phyloP scores from a whole-genome alignment of 2,888 invertebrate species.

The Melipona beecheii region DNA sequence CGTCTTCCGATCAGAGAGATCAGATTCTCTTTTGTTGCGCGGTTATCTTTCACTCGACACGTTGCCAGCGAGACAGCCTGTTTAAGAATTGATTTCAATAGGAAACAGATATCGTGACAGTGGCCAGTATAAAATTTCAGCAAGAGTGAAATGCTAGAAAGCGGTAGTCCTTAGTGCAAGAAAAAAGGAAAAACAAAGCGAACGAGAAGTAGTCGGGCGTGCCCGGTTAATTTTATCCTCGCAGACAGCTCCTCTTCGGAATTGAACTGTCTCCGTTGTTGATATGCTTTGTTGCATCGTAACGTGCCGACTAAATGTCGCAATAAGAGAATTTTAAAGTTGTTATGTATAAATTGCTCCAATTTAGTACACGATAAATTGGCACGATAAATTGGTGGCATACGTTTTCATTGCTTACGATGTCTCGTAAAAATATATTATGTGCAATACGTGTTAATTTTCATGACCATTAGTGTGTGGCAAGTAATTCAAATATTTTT shows the following conservation, averaged over 20 bases:
- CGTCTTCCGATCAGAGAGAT: neutral
- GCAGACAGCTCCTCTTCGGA: neutral
- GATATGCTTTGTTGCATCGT: too few relatives aligned
- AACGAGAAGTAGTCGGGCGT: too few relatives aligned
- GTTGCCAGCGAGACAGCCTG: neutral
- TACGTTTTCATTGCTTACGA: neutral
- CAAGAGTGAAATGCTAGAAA: conserved; percentile 38
- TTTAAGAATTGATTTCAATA: conserved; percentile 21
- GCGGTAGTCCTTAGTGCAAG: conserved; percentile 26
- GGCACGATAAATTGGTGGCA: too few relatives aligned
- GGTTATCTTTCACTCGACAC: neutral
- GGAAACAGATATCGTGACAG: conserved; percentile 16
- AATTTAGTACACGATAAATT: too few relatives aligned
- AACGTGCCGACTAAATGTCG: too few relatives aligned
- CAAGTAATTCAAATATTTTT: too few relatives aligned
- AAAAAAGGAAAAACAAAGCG: neutral
- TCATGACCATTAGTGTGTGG: too few relatives aligned
- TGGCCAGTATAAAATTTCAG: conserved; percentile 20
- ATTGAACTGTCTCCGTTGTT: too few relatives aligned
- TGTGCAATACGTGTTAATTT: too few relatives aligned
- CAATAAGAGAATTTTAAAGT: too few relatives aligned
- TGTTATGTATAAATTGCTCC: too few relatives aligned
- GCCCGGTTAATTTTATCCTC: neutral
- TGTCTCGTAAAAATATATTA: too few relatives aligned
- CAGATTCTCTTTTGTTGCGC: conserved; percentile 8